Evolutionary conservation across 92 coral and sea anemone species (phyloP).

Genomic region (Desmophyllum pertusum): DNA sequence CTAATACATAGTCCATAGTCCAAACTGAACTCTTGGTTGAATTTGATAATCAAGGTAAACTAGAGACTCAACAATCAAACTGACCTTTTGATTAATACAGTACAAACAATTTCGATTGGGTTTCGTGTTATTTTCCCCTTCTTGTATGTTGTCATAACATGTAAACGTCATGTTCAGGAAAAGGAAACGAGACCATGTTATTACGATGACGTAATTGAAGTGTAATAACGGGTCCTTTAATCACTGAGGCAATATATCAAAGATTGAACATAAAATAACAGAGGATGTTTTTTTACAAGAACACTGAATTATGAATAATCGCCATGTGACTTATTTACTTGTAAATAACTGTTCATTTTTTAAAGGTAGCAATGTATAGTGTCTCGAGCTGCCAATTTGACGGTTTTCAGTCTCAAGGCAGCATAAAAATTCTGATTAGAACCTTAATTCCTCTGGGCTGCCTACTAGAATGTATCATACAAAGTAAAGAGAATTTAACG

Average conservation of each 20-base stretch:
- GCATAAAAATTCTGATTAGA: not conserved
- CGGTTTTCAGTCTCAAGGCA: not conserved
- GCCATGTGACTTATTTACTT: not conserved
- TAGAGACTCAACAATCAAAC: not conserved
- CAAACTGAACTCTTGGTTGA: not conserved
- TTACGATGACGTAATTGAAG: conserved; percentile 20
- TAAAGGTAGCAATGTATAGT: not conserved
- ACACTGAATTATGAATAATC: not conserved
- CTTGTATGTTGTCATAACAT: not conserved
- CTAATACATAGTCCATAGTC: not conserved
- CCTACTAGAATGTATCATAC: not conserved
- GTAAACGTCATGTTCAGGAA: conserved; percentile 28
- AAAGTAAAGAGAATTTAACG: not conserved
- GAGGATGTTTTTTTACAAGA: not conserved
- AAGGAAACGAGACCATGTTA: conserved; percentile 6
- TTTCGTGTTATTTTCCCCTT: not conserved
- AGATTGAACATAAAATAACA: too few relatives aligned
- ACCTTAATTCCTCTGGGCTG: not conserved
- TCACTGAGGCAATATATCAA: conserved; percentile 15
- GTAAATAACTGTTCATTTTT: not conserved
- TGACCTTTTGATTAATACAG: not conserved
- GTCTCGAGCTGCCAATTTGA: not conserved
- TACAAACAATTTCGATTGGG: not conserved
- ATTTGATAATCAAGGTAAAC: not conserved
- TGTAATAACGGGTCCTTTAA: not conserved